Evolutionary conservation across 2,797 vertebrate genomes (phyloP), one percentile per base, ranked within the genome.

Genomic region (Ataeniobius toweri): DNA sequence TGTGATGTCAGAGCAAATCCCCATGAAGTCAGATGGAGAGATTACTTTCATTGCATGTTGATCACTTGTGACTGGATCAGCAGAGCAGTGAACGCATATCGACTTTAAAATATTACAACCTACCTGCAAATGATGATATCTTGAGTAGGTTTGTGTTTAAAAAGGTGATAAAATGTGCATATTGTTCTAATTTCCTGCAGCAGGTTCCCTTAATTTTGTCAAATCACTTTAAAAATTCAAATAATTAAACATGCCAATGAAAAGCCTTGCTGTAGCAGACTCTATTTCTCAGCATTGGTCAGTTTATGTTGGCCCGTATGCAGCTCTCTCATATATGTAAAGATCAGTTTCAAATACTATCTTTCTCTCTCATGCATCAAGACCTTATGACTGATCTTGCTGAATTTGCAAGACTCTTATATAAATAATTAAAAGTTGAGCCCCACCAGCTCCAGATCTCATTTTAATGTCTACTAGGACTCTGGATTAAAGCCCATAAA

Each of bases 381-480:
- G 39, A 26, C 22, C 1, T 1, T 22, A 22, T 31, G 55, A 26
- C 20, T 28, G 20, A 65, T 46, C 1, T 68, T 39, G 51, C 26
- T 71, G 6, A 36, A 58, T 59, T 73, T 83, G 36, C 26, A 61
- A 13, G 6, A 58, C 1, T 20, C 8, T 77, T 18, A 44, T 56
- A 63, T 56, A 13, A 75, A 50, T 36, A 22, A 74, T 69, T 28
- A 74, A 58, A 80, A 5, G 1, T 51, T 28, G 65, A 73, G 58
- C 13, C 73, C 1, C 53, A 2, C 16, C 2, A 68, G 72, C 36
- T 80, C 58, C 63, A 58, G 4, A 53, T 48, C 36, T 65, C 8
- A 1, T 5, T 75, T 65, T 41, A 20, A 28, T 41, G 55, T 0
- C 22, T 67, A 67, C 75, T 28, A 50, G 5, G 63, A 69, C 12